These are phyloP conservation scores for Cyprinodon variegatus DNA, from an alignment of 2,113 vertebrate species.

Conservation along the genomic window DNA sequence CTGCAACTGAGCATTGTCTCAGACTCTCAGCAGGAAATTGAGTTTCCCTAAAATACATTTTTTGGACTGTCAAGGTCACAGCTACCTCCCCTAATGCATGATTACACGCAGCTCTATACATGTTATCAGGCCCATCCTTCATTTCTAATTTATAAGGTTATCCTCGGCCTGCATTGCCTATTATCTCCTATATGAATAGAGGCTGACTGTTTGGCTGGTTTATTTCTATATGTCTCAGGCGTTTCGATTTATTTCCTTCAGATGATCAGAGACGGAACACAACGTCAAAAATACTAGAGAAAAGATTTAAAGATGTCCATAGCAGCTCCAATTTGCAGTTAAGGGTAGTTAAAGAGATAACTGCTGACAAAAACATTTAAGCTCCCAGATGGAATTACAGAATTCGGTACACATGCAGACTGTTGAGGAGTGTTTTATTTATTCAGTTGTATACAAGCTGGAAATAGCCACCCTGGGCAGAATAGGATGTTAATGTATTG, in stretches of 20 bases:
- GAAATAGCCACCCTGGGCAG: too few species aligned
- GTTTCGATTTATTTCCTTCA: constrained; percentile 28
- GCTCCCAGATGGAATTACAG: too few species aligned
- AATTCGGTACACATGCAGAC: too few species aligned
- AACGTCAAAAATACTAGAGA: constrained; percentile 11
- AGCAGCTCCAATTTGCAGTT: constrained; percentile 2
- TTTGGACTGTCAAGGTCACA: constrained; percentile 28
- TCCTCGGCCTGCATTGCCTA: constrained; percentile 12
- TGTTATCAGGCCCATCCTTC: constrained; percentile 36
- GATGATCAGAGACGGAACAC: constrained; percentile 9
- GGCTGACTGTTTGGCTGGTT: background rate
- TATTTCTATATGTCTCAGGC: constrained; percentile 19
- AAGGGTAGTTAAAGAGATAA: background rate
- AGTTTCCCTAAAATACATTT: constrained; percentile 36
- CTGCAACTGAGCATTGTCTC: background rate
- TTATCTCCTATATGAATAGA: constrained; percentile 3
- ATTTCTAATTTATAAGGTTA: constrained; percentile 40
- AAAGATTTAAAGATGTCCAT: constrained; percentile 25
- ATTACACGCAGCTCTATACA: constrained; percentile 31
- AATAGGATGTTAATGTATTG: too few species aligned
- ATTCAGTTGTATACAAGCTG: too few species aligned
- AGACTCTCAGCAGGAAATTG: constrained; percentile 26
- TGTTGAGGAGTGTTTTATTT: too few species aligned
- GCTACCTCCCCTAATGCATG: constrained; percentile 31
- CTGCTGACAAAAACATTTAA: background rate